Base-by-base conservation (phyloP, 2,113 vertebrate genomes). In the Smithornis capensis region DNA sequence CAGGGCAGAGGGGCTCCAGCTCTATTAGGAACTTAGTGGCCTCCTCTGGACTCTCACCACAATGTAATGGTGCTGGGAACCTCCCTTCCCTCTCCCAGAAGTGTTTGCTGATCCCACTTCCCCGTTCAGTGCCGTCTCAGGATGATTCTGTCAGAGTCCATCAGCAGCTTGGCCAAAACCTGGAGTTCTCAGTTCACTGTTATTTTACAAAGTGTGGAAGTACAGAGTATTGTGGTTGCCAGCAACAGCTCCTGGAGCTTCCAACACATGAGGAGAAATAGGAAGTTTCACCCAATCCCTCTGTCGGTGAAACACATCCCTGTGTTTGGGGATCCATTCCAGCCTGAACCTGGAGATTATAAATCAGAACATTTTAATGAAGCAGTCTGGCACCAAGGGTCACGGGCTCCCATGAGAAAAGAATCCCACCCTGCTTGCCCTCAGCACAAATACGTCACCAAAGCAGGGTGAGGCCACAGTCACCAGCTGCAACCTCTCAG, bases 61-160 rank as follows among this genome's bases (percentile, higher is more conserved):
- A 7, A 0, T 1, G 18, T 24, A 44, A 1, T 3, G 11, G 27
- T 37, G 45, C 31, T 28, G 19, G 53, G 33, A 49, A 11, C 6
- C 4, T 57, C 47, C 89, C 50, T 14, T 37, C 31, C 56, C 47
- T 63, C 56, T 35, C 40, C 35, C 29, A 69, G 74, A 56, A 69
- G 40, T 4, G 69, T 79, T 35, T 76, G 50, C 57, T 55, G 67
- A n/a, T 25, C 55, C 75, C 28, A 3, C 8, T n/a, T 29, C 8
- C 3, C 55, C 45, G 22, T 5, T 4, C 0, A 71, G 69, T 4
- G 18, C 40, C 21, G 68, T 21, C 59, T 79, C 62, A 50, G 59
- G 59, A 49, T 0, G 1, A 40, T 14, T 27, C 28, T 38, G 2
- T 40, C 4, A 12, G 24, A 53, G 37, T 62, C 77, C 50, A 19